Evolutionary conservation across 2,888 invertebrate species (phyloP), one percentile per base, ranked within the genome.

Genomic region (Tetragonisca angustula): DNA sequence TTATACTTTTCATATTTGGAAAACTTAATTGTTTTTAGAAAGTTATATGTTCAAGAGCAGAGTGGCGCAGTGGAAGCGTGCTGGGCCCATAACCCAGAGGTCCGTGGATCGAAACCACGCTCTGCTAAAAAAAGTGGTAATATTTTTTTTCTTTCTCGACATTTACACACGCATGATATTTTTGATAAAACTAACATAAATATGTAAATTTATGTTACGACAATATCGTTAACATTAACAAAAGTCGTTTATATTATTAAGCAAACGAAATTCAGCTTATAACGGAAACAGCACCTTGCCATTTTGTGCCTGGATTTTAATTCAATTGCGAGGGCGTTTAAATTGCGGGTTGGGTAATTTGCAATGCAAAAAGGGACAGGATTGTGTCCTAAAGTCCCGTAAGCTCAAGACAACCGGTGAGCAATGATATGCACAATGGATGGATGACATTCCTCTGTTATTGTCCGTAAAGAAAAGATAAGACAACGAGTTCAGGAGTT

Each of bases 101-200:
- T 97, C 97, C 97, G 97, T 97, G 97, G 97, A 97, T 97, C 97
- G 97, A 97, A 97, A 97, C 97, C 97, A 97, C 97, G 97, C 97
- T 96, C 96, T 96, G 96, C 96, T 96, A 96, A 69, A 56, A 9
- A 27, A 9, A 54, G 56, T 74, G 50, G 0, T 73, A n/a, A 9
- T 52, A 76, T 71, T 64, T 81, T 62, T 79, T 62, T 36, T 62
- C 19, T 64, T 15, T 2, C 6, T 19, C 36, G 4, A 17, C 32
- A 36, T 19, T n/a, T 52, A 9, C 1, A 2, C 43, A 27, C 9
- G 3, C 11, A 9, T 21, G 3, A n/a, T 21, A 6, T 64, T 65
- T 27, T 36, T 32, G 0, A 17, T 1, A 43, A 32, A 54, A 4
- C 2, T 21, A 2, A 27, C 0, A 24, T 15, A 62, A 54, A 9